Percentiles rank a stretch among this genome's conserved stretches.
Evolutionary conservation across 2,113 vertebrate genomes (phyloP).

Genomic region (Gymnarchus niloticus): DNA sequence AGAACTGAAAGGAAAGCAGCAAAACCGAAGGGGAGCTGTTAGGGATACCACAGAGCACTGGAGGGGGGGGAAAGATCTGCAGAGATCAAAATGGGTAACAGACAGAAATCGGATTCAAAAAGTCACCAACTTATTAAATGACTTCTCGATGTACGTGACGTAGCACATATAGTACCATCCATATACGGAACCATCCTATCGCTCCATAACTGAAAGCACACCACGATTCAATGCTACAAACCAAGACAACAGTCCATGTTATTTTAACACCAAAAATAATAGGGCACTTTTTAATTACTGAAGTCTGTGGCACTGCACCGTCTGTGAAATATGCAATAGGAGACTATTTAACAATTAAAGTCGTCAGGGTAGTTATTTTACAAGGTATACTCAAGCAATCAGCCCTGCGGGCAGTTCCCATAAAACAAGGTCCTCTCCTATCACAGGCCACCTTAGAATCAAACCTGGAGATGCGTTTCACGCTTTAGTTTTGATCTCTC

Average conservation of each 20-base stretch:
- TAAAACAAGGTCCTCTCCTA: background rate
- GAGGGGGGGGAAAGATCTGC: no score
- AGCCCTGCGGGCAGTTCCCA: background rate
- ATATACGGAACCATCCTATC: background rate
- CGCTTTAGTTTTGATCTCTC: background rate
- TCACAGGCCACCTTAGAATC: background rate
- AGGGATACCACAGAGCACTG: background rate
- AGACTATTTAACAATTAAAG: slow-evolving; percentile 7
- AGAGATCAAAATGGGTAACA: no score
- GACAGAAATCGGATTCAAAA: background rate
- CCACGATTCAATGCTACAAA: background rate
- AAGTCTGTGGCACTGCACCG: background rate
- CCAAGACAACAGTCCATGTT: no score
- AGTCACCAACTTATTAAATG: background rate
- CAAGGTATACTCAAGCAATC: background rate
- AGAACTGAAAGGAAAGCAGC: background rate
- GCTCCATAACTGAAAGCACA: background rate
- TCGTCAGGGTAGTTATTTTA: background rate
- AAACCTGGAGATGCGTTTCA: background rate
- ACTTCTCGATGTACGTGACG: background rate
- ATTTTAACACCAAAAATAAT: no score
- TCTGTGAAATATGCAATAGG: background rate
- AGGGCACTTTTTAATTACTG: background rate
- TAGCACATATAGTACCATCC: background rate
- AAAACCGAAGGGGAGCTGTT: background rate